phyloP scores from a whole-genome alignment of 2,888 invertebrate species.

The Coremacera marginata region DNA sequence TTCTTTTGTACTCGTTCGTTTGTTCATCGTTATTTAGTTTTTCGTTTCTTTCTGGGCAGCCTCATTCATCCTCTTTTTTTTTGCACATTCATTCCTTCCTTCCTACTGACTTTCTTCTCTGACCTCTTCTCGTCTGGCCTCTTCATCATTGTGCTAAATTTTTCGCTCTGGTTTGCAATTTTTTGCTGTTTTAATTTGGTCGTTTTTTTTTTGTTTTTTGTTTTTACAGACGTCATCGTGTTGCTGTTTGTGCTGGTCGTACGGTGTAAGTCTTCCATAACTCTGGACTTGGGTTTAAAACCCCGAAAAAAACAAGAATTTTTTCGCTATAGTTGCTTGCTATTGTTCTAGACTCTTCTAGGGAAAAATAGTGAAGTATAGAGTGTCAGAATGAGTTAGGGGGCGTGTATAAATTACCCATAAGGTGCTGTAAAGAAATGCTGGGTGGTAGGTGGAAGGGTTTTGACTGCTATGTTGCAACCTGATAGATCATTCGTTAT shows the following conservation, averaged over 20 bases:
- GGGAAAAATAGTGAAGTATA: too few relatives aligned
- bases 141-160: conserved; percentile 17
- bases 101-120: not conserved
- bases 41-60: conserved; percentile 17
- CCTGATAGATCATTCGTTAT: conserved; percentile 24
- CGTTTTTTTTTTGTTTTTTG: conserved; percentile 52
- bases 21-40: conserved; percentile 49
- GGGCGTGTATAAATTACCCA: not conserved
- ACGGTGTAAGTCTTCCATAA: conserved; percentile 32
- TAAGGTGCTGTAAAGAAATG: not conserved
- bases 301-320: not conserved
- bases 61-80: conserved; percentile 7
- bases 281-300: conserved; percentile 25
- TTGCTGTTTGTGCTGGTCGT: not conserved
- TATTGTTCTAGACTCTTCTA: too few relatives aligned
- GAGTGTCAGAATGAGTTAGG: not conserved
- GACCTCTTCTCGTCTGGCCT: not conserved
- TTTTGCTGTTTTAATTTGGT: conserved; percentile 44
- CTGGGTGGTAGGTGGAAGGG: not conserved
- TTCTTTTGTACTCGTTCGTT: conserved; percentile 65
- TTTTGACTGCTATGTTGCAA: not conserved
- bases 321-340: not conserved
- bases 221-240: not conserved
- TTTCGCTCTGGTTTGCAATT: conserved; percentile 42
- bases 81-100: not conserved